Evolutionary conservation across 2,113 vertebrate species (phyloP), one percentile per base, ranked within the genome.

Genomic region (Gavialis gangeticus): DNA sequence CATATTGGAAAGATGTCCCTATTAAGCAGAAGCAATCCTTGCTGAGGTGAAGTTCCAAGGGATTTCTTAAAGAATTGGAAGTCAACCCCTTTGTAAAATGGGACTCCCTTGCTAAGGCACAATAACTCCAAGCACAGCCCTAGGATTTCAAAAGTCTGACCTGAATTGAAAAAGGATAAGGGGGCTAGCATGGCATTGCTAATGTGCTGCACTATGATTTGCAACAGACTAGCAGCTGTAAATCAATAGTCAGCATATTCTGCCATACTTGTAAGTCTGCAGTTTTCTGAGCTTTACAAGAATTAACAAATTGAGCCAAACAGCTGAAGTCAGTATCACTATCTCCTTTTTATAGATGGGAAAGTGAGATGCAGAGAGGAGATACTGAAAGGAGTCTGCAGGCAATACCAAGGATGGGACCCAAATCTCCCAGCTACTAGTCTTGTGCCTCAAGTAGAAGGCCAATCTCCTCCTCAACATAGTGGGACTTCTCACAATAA

Each of bases 141-240:
- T 16, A 62, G 16, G 3, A 63, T 87, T 69, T 28, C 63, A 79
- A 1, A 0, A 1, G 1, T 1, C 16, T 5, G 3, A 5, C 5
- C 37, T n/a, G 55, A 87, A 34, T 57, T n/a, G 79, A 71, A 56
- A 27, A 22, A 63, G 69, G 59, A 28, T 30, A 76, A 46, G 55
- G 14, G 78, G 0, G 0, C 24, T 0, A 17, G 88, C 77, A 75
- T 62, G 71, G 4, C 2, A 71, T 10, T 46, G n/a, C 37, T n/a
- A 34, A 73, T 0, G 2, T 25, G 12, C 7, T 79, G 19, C 21
- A 77, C 14, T 69, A 28, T 57, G 57, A 10, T 14, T 73, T 63
- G 77, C 64, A 46, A 81, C 56, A 2, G 2, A 9, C 56, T 63
- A 21, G 2, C 34, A 54, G 57, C 13, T 54, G 57, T 73, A 37